Evolutionary conservation across 1,140 invertebrate species (phyloP).

Genomic region (Parapsyche elsis): DNA sequence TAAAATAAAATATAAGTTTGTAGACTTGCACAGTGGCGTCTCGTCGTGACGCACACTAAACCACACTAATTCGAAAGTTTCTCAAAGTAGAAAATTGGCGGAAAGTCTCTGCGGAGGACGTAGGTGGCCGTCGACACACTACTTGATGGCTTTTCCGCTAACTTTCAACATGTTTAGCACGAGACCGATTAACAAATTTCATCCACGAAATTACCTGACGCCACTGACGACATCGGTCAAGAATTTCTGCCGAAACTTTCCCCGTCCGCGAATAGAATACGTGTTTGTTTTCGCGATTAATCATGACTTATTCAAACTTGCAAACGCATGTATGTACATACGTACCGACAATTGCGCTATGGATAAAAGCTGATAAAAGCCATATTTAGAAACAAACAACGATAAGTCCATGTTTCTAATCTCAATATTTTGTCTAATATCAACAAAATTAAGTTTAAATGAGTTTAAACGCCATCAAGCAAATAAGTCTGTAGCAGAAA

Average conservation of each 20-base stretch:
- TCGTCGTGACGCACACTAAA: background rate
- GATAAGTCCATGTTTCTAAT: no score
- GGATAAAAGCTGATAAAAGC: no score
- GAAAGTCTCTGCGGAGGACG: background rate
- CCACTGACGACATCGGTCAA: background rate
- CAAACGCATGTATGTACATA: no score
- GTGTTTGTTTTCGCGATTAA: background rate
- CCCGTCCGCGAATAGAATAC: background rate
- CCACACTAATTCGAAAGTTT: slow-evolving; percentile 32
- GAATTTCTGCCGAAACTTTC: background rate
- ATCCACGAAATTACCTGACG: slow-evolving; percentile 25
- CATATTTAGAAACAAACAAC: no score
- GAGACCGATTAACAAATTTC: slow-evolving; percentile 33
- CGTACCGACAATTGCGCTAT: no score
- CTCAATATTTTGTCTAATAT: no score
- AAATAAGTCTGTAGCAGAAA: no score
- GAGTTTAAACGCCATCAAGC: no score
- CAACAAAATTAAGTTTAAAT: no score
- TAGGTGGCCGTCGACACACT: background rate
- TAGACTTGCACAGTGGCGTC: background rate
- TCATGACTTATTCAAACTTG: background rate
- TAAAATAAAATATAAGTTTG: no score
- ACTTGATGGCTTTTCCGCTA: slow-evolving; percentile 19
- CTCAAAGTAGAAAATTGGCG: slow-evolving; percentile 36
- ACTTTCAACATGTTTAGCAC: slow-evolving; percentile 26